Conservation (phyloP, 1,140 invertebrate genomes). For the Hylaeus anthracinus region DNA sequence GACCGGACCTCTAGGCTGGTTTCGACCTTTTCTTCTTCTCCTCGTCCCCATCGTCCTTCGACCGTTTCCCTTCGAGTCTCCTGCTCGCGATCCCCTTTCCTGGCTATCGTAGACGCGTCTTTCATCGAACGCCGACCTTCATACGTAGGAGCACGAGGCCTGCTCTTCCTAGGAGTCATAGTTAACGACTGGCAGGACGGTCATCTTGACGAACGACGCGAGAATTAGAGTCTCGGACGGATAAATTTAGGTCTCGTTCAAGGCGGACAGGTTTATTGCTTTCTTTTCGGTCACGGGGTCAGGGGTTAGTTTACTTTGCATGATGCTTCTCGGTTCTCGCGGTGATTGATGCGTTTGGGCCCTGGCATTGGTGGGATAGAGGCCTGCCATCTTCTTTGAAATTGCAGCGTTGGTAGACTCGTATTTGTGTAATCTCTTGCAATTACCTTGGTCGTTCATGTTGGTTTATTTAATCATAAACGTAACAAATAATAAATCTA, state of each 20-base stretch:
- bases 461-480: too few species aligned
- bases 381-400: background rate
- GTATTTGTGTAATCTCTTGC: too few species aligned
- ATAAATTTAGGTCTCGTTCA: constrained; percentile 16
- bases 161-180: background rate
- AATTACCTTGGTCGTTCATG: too few species aligned
- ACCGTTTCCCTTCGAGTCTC: too few species aligned
- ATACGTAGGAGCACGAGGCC: background rate
- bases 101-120: background rate
- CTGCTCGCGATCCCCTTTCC: background rate
- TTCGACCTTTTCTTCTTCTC: constrained; percentile 29
- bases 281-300: background rate
- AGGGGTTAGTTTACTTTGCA: background rate
- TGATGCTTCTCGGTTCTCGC: background rate
- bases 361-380: too few species aligned
- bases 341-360: too few species aligned
- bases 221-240: constrained; percentile 23
- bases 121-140: background rate
- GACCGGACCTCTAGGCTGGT: constrained; percentile 44
- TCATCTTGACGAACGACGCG: constrained; percentile 28
- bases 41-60: background rate
- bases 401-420: too few species aligned
- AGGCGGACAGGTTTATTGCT: constrained; percentile 21
- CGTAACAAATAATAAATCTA: too few species aligned
- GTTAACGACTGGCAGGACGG: constrained; percentile 17